Conservation (phyloP, 2,797 vertebrate genomes). For the Rhabdomys pumilio region DNA sequence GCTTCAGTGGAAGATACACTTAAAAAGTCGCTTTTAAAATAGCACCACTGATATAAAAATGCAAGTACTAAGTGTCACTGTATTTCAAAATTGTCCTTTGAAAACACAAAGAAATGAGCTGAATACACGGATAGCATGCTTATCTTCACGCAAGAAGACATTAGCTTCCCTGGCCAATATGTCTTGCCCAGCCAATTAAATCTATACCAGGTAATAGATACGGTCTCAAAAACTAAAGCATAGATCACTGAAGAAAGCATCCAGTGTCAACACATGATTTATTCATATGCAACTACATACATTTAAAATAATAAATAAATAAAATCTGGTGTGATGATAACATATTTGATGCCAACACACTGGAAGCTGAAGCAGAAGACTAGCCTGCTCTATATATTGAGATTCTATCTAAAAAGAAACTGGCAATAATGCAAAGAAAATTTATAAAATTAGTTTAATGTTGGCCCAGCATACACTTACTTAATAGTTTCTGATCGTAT, state of each 20-base stretch:
- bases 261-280: not conserved
- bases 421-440: not conserved
- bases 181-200: no score
- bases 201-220: not conserved
- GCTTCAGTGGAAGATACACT: not conserved
- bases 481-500: not conserved
- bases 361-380: not conserved
- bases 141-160: no score
- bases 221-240: not conserved
- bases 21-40: not conserved
- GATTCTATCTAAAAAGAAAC: not conserved
- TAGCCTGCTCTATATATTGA: not conserved
- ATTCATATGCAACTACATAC: not conserved
- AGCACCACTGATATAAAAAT: not conserved
- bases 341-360: not conserved
- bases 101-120: not conserved
- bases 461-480: not conserved
- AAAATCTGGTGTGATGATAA: no score
- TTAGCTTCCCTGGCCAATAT: no score
- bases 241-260: no score
- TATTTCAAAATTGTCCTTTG: not conserved
- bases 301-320: not conserved
- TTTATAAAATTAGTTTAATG: not conserved
- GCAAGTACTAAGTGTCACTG: not conserved
- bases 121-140: no score